Conservation (phyloP, 1,140 invertebrate genomes). For the Archivesica marissinica region DNA sequence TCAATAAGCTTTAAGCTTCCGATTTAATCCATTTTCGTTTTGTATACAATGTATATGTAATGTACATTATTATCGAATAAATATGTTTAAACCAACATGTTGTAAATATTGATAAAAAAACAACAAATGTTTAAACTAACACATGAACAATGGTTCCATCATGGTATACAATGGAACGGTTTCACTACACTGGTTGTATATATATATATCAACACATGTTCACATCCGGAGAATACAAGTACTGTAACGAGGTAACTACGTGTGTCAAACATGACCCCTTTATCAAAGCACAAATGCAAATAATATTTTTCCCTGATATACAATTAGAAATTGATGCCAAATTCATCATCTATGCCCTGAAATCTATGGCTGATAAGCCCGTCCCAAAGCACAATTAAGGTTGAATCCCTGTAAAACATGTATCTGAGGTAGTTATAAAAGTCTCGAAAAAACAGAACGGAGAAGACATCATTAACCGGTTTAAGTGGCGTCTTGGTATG, state of each 20-base stretch:
- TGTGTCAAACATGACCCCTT: slow-evolving; percentile 2
- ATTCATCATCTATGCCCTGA: slow-evolving; percentile 33
- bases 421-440: slow-evolving; percentile 28
- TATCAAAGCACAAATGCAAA: slow-evolving; percentile 32
- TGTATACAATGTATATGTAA: no score
- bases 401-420: slow-evolving; percentile 32
- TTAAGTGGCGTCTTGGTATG: no score
- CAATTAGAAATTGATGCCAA: slow-evolving; percentile 26
- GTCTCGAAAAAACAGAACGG: slow-evolving; percentile 12
- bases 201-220: neutral
- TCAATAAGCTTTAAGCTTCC: no score
- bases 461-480: no score
- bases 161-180: no score
- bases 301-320: slow-evolving; percentile 29
- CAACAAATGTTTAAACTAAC: no score
- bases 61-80: no score
- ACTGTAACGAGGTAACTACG: neutral
- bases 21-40: no score
- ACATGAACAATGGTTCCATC: no score
- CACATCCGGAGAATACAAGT: neutral
- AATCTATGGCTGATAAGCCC: neutral
- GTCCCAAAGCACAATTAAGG: slow-evolving; percentile 23
- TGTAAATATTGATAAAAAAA: no score
- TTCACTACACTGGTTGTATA: neutral
- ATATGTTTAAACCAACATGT: no score